These are phyloP conservation scores for Nomada goodeniana DNA, from an alignment of 2,888 invertebrate species.

Conservation along the genomic window DNA sequence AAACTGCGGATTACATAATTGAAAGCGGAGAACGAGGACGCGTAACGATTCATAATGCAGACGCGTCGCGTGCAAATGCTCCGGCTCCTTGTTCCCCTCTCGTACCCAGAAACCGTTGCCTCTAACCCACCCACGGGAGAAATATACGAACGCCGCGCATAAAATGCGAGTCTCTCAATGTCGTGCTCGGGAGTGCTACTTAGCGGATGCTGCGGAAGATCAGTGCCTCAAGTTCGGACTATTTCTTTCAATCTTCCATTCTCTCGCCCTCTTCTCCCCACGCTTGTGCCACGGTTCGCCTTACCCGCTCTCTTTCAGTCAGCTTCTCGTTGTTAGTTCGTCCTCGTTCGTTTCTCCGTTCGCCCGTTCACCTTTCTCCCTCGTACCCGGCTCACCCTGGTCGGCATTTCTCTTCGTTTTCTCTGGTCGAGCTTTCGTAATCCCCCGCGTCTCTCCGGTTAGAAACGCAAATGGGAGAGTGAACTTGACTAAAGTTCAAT, in stretches of 20 bases:
- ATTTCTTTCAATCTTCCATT: constrained; percentile 60
- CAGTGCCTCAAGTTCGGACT: constrained; percentile 64
- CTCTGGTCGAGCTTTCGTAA: constrained; percentile 63
- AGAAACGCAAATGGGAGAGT: constrained; percentile 80
- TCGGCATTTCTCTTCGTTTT: constrained; percentile 34
- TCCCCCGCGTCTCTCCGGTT: constrained; percentile 48
- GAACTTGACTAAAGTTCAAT: constrained; percentile 82
- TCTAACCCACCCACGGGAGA: constrained; percentile 15
- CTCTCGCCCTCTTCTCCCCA: constrained; percentile 5
- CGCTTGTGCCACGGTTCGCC: neutral
- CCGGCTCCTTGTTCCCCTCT: neutral
- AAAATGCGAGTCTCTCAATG: constrained; percentile 59
- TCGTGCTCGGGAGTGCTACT: constrained; percentile 61
- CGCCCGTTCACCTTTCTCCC: neutral
- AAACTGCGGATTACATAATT: constrained; percentile 42
- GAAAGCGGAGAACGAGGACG: constrained; percentile 23
- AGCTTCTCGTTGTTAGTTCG: neutral
- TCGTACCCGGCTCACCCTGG: neutral
- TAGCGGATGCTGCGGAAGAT: constrained; percentile 65
- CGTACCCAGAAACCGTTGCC: too few species aligned
- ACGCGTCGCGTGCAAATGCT: constrained; percentile 43
- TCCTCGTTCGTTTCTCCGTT: neutral
- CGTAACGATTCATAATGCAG: constrained; percentile 55
- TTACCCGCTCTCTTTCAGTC: neutral
- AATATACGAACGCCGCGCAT: constrained; percentile 55